A percentile compares a stretch with the other conserved stretches of the same genome.
Evolutionary conservation across 2,888 invertebrate genomes (phyloP).

Genomic region (Athripsodes cinereus): DNA sequence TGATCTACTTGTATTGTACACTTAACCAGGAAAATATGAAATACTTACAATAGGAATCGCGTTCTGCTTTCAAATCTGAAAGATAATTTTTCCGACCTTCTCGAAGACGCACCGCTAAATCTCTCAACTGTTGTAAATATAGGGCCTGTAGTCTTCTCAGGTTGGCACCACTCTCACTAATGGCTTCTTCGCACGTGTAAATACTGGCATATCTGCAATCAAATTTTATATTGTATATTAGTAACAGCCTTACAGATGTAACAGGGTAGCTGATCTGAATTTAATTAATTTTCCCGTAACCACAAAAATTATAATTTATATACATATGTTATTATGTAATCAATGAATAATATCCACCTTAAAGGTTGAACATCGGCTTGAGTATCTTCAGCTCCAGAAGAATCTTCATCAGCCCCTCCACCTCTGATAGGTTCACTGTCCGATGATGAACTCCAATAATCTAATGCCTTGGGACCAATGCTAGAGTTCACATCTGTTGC

Average conservation of each 20-base stretch:
- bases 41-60: conserved; percentile 68
- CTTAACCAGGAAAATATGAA: too few relatives aligned
- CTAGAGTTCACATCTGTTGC: conserved; percentile 39
- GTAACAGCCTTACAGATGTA: neutral
- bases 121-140: conserved; percentile 76
- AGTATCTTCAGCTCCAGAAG: conserved; percentile 38
- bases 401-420: conserved; percentile 30
- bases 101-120: conserved; percentile 64
- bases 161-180: conserved; percentile 67
- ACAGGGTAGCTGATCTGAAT: neutral
- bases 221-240: too few relatives aligned
- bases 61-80: conserved; percentile 65
- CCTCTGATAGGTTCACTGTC: conserved; percentile 40
- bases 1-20: too few relatives aligned
- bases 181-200: conserved; percentile 84
- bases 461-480: conserved; percentile 37
- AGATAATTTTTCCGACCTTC: conserved; percentile 71
- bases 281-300: too few relatives aligned
- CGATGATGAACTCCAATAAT: conserved; percentile 35
- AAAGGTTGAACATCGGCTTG: conserved; percentile 37
- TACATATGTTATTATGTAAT: conserved; percentile 28
- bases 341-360: conserved; percentile 32
- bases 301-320: neutral
- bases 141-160: conserved; percentile 70
- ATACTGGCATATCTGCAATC: conserved; percentile 73